Percentiles rank a stretch among this genome's conserved stretches.
Evolutionary conservation across 2,113 vertebrate species (phyloP).

Genomic region (Thunnus maccoyii): DNA sequence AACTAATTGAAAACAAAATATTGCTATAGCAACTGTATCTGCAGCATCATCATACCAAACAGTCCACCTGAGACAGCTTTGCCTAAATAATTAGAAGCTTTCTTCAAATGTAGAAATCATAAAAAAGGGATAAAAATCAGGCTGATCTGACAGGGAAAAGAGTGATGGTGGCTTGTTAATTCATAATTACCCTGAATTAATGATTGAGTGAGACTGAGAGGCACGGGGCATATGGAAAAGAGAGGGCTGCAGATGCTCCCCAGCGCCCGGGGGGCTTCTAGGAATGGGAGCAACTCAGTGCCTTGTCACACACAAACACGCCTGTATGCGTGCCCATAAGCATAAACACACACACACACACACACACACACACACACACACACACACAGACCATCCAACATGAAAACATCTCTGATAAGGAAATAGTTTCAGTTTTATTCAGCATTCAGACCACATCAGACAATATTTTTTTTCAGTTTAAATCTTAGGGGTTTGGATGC

Average conservation of each 20-base stretch:
- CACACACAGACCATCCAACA: conserved; percentile 21
- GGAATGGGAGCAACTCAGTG: conserved; percentile 66
- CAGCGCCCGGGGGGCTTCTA: conserved; percentile 53
- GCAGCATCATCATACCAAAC: conserved; percentile 9
- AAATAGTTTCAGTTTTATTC: conserved; percentile 41
- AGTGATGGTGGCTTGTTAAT: conserved; percentile 78
- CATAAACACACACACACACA: conserved; percentile 39
- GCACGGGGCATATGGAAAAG: conserved; percentile 78
- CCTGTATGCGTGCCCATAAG: conserved; percentile 44
- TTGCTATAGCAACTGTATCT: neutral
- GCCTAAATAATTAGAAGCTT: conserved; percentile 14
- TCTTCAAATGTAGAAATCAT: conserved; percentile 18
- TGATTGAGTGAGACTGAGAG: conserved; percentile 78
- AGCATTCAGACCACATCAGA: conserved; percentile 40
- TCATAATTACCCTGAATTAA: conserved; percentile 83
- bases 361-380: conserved; percentile 19
- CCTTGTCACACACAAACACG: conserved; percentile 57
- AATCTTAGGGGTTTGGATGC: conserved; percentile 41
- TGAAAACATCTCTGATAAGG: conserved; percentile 40
- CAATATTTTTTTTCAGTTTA: conserved; percentile 10
- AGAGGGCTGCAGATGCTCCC: conserved; percentile 79
- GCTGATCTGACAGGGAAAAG: conserved; percentile 47
- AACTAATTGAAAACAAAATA: conserved; percentile 1
- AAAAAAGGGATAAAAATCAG: conserved; percentile 50
- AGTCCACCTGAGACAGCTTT: conserved; percentile 35